Evolutionary conservation across 2,888 invertebrate genomes (phyloP), one percentile per base, ranked within the genome.

Genomic region (Ochlodes sylvanus): DNA sequence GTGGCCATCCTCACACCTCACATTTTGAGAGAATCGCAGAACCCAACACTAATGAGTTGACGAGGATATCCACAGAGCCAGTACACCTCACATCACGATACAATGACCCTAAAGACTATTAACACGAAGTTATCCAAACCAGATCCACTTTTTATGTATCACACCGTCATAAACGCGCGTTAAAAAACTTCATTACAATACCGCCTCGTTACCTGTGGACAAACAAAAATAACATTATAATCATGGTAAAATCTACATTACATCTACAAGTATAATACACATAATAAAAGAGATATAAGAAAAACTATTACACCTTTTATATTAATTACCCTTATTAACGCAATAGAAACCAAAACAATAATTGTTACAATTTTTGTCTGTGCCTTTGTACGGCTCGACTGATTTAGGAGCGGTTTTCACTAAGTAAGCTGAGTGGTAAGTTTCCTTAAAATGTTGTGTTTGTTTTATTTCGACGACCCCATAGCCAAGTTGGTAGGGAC

Each of bases 111-210:
- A 52, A n/a, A 14, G 14, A 62, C 15, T 58, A 42, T 32, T 57
- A 14, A 41, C 19, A 7, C 6, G 7, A 15, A 6, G 19, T 57
- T 19, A 50, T 14, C 21, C 57, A 15, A 38, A 41, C 38, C 38
- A 62, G 44, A 34, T 38, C 63, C 42, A 34, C 54, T 63, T 63
- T 63, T 63, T 54, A 52, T 54, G 41, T 17, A 62, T 19, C 38
- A 38, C 12, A 62, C 19, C 38, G 10, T 38, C 17, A 62, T 38
- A 52, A 52, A 50, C 32, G 9, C 41, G 17, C 12, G 54, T 19
- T 15, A 54, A 55, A 63, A 63, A 63, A 63, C 63, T 10, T 63
- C 63, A 55, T 63, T 55, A 42, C 42, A 63, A 63, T 55, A 55
- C 10, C 63, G 21, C 27, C 54, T 54, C 27, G 42, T 32, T 54